Percentiles rank a stretch among this genome's conserved stretches.
These are phyloP conservation scores for Formicarius rufipectus DNA, from an alignment of 2,113 vertebrate genomes.

Conservation along the genomic window DNA sequence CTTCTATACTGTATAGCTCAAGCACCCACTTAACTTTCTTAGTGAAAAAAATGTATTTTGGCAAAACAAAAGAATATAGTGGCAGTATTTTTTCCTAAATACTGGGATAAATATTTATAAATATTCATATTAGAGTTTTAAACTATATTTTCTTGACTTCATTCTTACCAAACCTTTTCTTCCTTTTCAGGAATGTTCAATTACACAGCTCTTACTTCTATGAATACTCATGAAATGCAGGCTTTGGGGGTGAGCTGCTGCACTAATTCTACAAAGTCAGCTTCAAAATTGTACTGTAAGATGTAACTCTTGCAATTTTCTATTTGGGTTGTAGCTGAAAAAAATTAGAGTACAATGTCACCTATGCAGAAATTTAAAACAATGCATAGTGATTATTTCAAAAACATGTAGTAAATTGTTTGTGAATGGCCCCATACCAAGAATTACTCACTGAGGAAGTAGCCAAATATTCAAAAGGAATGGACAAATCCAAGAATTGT, in stretches of 20 bases:
- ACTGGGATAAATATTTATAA: background rate
- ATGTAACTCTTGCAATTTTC: background rate
- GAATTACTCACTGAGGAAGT: background rate
- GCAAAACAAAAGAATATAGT: background rate
- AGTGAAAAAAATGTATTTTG: background rate
- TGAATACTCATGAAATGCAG: background rate
- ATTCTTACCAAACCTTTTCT: background rate
- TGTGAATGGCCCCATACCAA: background rate
- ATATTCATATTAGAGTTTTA: background rate
- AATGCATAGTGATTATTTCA: background rate
- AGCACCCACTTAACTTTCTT: background rate
- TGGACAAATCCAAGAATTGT: background rate
- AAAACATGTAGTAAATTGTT: background rate
- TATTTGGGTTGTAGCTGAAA: background rate
- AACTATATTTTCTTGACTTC: background rate
- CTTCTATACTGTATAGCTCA: background rate
- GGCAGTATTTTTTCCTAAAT: background rate
- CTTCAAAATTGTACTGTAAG: background rate
- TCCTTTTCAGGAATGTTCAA: background rate
- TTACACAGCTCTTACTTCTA: background rate
- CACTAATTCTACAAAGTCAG: background rate
- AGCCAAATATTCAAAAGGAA: background rate
- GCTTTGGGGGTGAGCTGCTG: background rate
- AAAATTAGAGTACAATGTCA: background rate
- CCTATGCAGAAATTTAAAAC: background rate